Conservation (phyloP, 2,888 invertebrate genomes). For the Noctua janthe region DNA sequence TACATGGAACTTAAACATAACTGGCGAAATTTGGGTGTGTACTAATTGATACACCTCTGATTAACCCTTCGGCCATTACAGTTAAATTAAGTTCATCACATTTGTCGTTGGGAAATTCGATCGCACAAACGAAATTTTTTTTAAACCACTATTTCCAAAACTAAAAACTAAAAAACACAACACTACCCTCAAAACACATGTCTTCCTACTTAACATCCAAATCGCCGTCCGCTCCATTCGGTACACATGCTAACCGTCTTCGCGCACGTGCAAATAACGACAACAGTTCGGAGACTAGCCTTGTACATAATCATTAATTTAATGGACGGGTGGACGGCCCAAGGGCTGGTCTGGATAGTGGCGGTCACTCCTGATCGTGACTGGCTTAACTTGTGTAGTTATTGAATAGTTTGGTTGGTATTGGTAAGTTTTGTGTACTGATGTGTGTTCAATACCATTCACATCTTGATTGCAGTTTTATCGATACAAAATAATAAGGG, state of each 20-base stretch:
- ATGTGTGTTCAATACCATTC: not conserved
- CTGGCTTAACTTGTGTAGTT: constrained; percentile 68
- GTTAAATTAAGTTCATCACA: too few species aligned
- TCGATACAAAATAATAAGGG: not conserved
- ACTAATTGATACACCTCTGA: not conserved
- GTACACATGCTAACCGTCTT: constrained; percentile 69
- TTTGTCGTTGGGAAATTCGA: too few species aligned
- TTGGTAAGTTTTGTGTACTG: constrained; percentile 3
- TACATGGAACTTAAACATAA: not conserved
- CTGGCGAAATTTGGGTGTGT: not conserved
- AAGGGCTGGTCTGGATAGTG: constrained; percentile 70
- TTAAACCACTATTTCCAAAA: not conserved
- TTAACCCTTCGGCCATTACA: not conserved
- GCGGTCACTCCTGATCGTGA: constrained; percentile 73
- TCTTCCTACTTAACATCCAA: constrained; percentile 60
- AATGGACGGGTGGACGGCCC: constrained; percentile 74
- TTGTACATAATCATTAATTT: constrained; percentile 84
- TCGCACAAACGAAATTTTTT: not conserved
- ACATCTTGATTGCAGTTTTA: not conserved
- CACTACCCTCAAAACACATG: constrained; percentile 37
- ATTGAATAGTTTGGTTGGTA: constrained; percentile 61
- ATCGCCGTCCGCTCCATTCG: constrained; percentile 68
- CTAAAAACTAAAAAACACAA: constrained; percentile 36
- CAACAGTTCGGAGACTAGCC: constrained; percentile 75
- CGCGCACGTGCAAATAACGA: constrained; percentile 85